phyloP scores from a whole-genome alignment of 2,888 invertebrate species.

The Onchidella celtica region DNA sequence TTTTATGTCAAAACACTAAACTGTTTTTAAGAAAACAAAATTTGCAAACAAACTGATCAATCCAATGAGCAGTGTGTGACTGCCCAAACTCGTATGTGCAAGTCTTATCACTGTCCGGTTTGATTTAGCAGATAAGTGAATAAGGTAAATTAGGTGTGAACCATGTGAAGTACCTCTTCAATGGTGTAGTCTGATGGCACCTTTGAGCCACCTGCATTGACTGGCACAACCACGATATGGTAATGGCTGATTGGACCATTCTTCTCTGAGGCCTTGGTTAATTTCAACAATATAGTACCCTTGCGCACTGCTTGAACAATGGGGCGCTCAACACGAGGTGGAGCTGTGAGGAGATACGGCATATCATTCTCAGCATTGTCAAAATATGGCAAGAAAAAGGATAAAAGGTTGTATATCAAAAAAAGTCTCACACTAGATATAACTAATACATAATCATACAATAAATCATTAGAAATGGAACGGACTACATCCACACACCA shows the following conservation, averaged over 20 bases:
- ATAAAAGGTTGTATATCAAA: neutral
- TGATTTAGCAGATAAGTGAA: too few relatives aligned
- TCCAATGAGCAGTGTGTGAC: too few relatives aligned
- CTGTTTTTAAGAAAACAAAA: too few relatives aligned
- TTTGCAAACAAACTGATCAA: too few relatives aligned
- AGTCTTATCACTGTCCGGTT: too few relatives aligned
- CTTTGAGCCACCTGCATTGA: slow-evolving; percentile 80
- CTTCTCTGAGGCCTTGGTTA: slow-evolving; percentile 91
- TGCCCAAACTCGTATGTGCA: too few relatives aligned
- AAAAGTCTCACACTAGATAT: neutral
- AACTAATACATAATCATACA: neutral
- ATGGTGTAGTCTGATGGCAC: slow-evolving; percentile 88
- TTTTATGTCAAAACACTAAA: too few relatives aligned
- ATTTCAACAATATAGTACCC: slow-evolving; percentile 63
- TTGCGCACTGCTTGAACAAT: slow-evolving; percentile 55
- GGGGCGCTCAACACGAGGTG: slow-evolving; percentile 64
- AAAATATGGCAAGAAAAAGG: neutral
- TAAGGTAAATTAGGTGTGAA: too few relatives aligned
- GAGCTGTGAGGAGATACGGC: slow-evolving; percentile 63
- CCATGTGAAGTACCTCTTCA: slow-evolving; percentile 74
- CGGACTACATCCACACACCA: too few relatives aligned
- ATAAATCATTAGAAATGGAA: too few relatives aligned
- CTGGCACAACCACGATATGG: slow-evolving; percentile 96
- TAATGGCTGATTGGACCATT: slow-evolving; percentile 99
- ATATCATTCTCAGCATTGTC: neutral